These are phyloP conservation scores for Chelonia mydas DNA, from an alignment of 2,797 vertebrate species.

Conservation along the genomic window DNA sequence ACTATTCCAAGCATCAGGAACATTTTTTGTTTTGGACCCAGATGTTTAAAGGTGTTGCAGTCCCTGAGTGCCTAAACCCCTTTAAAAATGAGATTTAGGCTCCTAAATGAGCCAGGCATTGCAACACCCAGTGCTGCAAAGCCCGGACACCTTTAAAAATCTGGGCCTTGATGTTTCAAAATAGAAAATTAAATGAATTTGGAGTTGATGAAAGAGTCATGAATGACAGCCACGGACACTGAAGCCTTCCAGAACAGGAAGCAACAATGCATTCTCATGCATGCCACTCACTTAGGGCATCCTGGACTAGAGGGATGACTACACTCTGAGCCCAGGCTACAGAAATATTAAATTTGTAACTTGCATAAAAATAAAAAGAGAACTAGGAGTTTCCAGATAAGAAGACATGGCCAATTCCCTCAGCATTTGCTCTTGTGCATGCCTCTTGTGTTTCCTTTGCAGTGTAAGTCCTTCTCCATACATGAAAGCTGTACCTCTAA, in stretches of 20 bases:
- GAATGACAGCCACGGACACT: background rate
- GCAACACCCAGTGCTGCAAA: too few relatives aligned
- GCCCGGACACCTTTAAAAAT: too few relatives aligned
- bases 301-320: background rate
- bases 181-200: background rate
- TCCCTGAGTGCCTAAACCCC: background rate
- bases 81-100: background rate
- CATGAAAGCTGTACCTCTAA: too few relatives aligned
- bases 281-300: background rate
- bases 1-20: background rate
- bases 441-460: rapidly evolving
- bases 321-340: background rate
- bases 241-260: background rate
- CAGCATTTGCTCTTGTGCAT: background rate
- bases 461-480: background rate
- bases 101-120: background rate
- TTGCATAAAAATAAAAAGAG: background rate
- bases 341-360: background rate
- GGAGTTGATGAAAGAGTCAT: background rate
- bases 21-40: background rate
- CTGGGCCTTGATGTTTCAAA: rapidly evolving
- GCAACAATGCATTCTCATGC: background rate
- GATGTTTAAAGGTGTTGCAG: background rate
- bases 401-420: background rate
- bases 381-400: background rate